Base-by-base conservation (phyloP, 2,797 vertebrate species). In the Pampus argenteus region DNA sequence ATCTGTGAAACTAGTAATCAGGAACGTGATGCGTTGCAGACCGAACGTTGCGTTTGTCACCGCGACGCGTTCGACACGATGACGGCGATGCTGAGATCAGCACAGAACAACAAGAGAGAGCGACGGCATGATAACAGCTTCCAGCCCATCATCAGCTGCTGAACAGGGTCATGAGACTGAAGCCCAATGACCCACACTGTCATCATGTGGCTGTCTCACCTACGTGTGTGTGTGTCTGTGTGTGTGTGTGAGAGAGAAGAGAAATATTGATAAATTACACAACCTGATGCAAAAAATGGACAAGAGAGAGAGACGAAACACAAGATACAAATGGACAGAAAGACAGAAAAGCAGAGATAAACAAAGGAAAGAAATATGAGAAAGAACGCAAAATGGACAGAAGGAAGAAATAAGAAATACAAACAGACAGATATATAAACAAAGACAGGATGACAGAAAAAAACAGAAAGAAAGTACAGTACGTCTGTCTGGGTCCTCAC, bases 141-240 rank as follows among this genome's bases (percentile, higher is more conserved):
- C 47, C 75, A 85, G 71, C 44, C 71, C 38, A 1, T 69, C 61
- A 70, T 86, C 82, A 83, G 60, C 79, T 66, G 54, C 60, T 47
- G 3, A 67, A 76, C 88, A 77, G 81, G 87, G 77, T 89, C 86
- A 88, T 77, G 72, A 75, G 71, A 54, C 74, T 36, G 64, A 66
- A 61, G 76, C 69, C 66, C 0, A 31, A 56, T 58, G 44, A 66
- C 20, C 56, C 71, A 1, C 22, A 17, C 70, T 65, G 71, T 72
- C 66, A 72, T 84, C 86, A 81, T 76, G 78, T 69, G 79, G 71
- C 61, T 13, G 25, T 17, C 62, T 76, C 78, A 76, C 71, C 62
- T 64, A 22, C 70, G 29, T 74, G 25, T 55, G 42, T 29, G 52
- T 50, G 51, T 81, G 61, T 50, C 49, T 48, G 18, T 23, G n/a